Evolutionary conservation across 2,113 vertebrate species (phyloP), one percentile per base, ranked within the genome.

Genomic region (Falcunculus frontatus): DNA sequence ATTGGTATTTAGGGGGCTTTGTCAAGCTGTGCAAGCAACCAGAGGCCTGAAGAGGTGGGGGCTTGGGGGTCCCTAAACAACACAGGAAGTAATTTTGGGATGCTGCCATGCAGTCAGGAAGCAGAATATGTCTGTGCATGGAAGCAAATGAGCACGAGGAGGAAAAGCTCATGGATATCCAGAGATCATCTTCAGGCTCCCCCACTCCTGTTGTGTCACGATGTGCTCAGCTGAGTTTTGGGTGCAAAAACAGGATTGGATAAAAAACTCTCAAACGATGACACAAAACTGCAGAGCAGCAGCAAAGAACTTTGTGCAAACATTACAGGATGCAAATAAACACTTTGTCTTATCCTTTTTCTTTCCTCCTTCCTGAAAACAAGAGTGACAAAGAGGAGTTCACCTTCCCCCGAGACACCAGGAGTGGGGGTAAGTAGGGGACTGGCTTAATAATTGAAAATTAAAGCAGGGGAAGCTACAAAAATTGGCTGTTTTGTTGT

Each of bases 311-410:
- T 59, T 4, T 10, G 32, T 68, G 39, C 50, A 56, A 46, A 68
- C 16, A 4, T 16, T n/a, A 47, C 3, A 68, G 67, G 41, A 49
- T 62, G 65, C 44, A 70, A 78, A 60, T 22, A 22, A 72, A 13
- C 47, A 10, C 44, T 44, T 46, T 41, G 32, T 29, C 39, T 94
- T 47, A 47, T 0, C 4, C 5, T 82, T 89, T 87, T 63, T 35
- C 49, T 91, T 76, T 49, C 46, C 35, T 27, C 27, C 21, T 67
- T 76, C 21, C 67, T 44, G 59, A 63, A 77, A 94, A 92, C 3
- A 16, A 96, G 94, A 65, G 35, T 19, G 85, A 63, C 69, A 93
- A 90, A 92, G 92, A 96, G 82, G 93, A 95, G 64, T 80, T 85
- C 12, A 6, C 75, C 68, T 94, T 95, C 73, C 85, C 92, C 8